phyloP scores from a whole-genome alignment of 37 sponge, comb jelly and placozoan genomes.

The Haliclona indistincta region DNA sequence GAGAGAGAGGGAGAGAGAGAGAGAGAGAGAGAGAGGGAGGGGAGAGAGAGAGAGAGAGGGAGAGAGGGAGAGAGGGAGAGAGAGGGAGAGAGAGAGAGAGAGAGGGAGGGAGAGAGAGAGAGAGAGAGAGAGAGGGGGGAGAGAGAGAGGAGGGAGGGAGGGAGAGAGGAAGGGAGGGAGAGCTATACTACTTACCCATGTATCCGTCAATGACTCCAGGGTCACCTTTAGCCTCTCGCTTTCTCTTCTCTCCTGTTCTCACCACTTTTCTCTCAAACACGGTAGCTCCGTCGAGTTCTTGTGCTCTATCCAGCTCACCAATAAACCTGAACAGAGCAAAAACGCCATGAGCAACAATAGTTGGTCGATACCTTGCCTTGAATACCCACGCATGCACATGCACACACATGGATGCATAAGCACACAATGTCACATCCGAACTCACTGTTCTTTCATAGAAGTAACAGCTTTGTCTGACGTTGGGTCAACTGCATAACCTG shows the following conservation, averaged over 20 bases:
- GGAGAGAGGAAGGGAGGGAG: not conserved
- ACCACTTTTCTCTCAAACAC: constrained; percentile 78
- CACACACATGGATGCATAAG: not conserved
- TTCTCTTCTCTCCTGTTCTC: constrained; percentile 73
- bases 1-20: too few relatives aligned
- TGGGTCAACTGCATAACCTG: constrained; percentile 82
- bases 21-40: too few relatives aligned
- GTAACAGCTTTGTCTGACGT: constrained; percentile 8
- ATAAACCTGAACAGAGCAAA: constrained; percentile 37
- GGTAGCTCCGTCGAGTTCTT: constrained; percentile 64
- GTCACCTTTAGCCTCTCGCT: constrained; percentile 79
- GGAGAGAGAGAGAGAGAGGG: too few relatives aligned
- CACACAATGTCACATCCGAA: not conserved
- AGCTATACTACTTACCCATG: too few relatives aligned
- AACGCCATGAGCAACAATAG: not conserved
- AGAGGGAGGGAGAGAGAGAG: not conserved
- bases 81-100: not conserved
- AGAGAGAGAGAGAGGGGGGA: not conserved
- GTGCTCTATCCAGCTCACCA: constrained; percentile 72
- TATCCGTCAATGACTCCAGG: constrained; percentile 88
- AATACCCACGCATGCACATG: not conserved
- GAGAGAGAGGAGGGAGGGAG: not conserved
- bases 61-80: too few relatives aligned
- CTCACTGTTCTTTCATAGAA: too few relatives aligned
- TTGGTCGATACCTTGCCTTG: not conserved